Evolutionary conservation across 2,797 vertebrate genomes (phyloP).

Genomic region (Sciaenops ocellatus): DNA sequence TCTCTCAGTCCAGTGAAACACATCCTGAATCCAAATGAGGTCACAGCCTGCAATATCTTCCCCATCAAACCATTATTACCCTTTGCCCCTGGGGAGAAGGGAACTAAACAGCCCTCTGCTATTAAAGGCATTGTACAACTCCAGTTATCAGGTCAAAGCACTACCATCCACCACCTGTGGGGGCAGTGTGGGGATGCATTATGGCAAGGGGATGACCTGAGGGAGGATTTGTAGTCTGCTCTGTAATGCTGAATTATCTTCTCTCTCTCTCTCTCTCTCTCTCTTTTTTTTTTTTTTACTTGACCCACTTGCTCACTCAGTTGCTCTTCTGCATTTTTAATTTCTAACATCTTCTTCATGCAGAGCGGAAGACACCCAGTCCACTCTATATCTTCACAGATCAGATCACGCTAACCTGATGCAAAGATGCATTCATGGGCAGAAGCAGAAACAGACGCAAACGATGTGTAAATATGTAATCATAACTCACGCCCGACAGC

Average conservation of each 20-base stretch:
- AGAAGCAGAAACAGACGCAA: slow-evolving; percentile 30
- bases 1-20: slow-evolving; percentile 63
- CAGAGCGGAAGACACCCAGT: background rate
- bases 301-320: slow-evolving; percentile 48
- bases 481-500: slow-evolving; percentile 23
- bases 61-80: slow-evolving; percentile 77
- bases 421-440: slow-evolving; percentile 25
- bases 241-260: slow-evolving; percentile 33
- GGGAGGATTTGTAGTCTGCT: slow-evolving; percentile 40
- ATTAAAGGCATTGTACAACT: slow-evolving; percentile 62
- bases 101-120: slow-evolving; percentile 70
- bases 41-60: slow-evolving; percentile 77
- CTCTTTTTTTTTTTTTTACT: slow-evolving; percentile 1
- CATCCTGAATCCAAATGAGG: slow-evolving; percentile 76
- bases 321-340: slow-evolving; percentile 17
- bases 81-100: slow-evolving; percentile 68
- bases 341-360: background rate
- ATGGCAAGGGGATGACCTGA: slow-evolving; percentile 29
- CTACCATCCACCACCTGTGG: slow-evolving; percentile 53
- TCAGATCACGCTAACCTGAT: slow-evolving; percentile 20
- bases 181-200: slow-evolving; percentile 48
- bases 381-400: slow-evolving; percentile 8
- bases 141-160: slow-evolving; percentile 59
- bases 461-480: slow-evolving; percentile 29
- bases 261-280: background rate